Evolutionary conservation across 2,797 vertebrate genomes (phyloP), one percentile per base, ranked within the genome.

Genomic region (Typhlichthys subterraneus): DNA sequence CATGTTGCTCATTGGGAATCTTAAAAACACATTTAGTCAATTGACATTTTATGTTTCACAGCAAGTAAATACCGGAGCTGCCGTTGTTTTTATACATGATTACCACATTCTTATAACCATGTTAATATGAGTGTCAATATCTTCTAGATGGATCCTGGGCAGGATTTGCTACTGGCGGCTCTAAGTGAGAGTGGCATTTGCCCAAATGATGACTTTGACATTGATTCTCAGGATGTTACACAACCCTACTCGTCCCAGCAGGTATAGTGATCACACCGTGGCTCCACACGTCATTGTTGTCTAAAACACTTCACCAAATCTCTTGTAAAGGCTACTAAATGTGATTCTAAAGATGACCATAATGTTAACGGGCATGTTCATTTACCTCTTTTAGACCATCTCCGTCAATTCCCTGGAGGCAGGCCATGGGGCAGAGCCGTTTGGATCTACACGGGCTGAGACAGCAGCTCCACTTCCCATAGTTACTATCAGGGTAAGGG

Each of bases 101-200:
- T 29, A 29, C 38, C 38, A 42, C 9, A 8, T 42, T 42, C 9
- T 42, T 42, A 42, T 42, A 7, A 42, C 38, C 8, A 8, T 42
- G 38, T 42, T 42, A 42, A 42, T 42, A 10, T 8, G 7, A 9
- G 38, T 8, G 9, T 42, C 9, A 9, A 42, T 42, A 13, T 74
- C 19, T 84, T 84, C 65, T 15, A 98, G 96, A 98, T 97, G 96
- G 97, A 99, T 92, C 96, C 97, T 81, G 97, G 96, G 92, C 97
- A 99, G 90, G 97, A 99, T 91, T 94, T 99, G 88, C 93, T 99
- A 74, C 95, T 99, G 71, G 94, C 98, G 89, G 98, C 98, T 84
- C 93, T 99, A 71, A 99, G 98, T 83, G 98, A 99, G 90, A 98
- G 97, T 81, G 98, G 98, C 77, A 99, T 99, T 89, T 98, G 96